phyloP scores from a whole-genome alignment of 2,113 vertebrate species.

The Elgaria multicarinata region DNA sequence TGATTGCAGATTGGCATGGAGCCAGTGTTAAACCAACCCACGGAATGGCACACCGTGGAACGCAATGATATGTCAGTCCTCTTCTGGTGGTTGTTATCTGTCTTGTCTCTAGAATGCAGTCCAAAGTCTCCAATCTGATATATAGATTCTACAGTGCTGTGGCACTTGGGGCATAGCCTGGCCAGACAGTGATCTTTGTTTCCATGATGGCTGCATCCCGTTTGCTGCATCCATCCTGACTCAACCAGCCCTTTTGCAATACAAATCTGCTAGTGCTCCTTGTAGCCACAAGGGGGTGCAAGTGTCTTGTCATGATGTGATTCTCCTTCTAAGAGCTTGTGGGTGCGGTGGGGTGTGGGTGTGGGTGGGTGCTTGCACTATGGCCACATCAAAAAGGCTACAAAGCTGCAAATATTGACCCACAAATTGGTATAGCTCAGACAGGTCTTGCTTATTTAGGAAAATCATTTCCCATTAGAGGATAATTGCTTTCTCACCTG shows the following conservation, averaged over 20 bases:
- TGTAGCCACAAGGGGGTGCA: not conserved
- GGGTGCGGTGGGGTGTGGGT: too few relatives aligned
- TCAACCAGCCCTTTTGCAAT: not conserved
- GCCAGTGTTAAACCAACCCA: not conserved
- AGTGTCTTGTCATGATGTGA: not conserved
- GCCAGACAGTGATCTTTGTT: not conserved
- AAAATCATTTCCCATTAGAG: not conserved
- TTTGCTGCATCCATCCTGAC: fast-evolving
- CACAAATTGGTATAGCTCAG: not conserved
- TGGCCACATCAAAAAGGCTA: not conserved
- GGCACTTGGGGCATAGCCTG: not conserved
- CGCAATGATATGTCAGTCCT: not conserved
- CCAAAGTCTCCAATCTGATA: not conserved
- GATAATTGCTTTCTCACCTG: not conserved
- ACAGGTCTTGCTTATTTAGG: fast-evolving
- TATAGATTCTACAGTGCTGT: not conserved
- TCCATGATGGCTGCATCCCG: not conserved
- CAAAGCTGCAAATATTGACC: fast-evolving
- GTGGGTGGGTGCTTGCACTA: not conserved
- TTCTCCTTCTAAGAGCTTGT: not conserved
- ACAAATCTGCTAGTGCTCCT: not conserved
- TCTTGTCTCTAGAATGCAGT: not conserved
- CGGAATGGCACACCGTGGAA: not conserved
- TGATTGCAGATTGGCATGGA: not conserved
- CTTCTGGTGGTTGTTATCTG: not conserved